These are phyloP conservation scores for Cynoglossus semilaevis DNA, from an alignment of 2,113 vertebrate genomes.

Conservation along the genomic window DNA sequence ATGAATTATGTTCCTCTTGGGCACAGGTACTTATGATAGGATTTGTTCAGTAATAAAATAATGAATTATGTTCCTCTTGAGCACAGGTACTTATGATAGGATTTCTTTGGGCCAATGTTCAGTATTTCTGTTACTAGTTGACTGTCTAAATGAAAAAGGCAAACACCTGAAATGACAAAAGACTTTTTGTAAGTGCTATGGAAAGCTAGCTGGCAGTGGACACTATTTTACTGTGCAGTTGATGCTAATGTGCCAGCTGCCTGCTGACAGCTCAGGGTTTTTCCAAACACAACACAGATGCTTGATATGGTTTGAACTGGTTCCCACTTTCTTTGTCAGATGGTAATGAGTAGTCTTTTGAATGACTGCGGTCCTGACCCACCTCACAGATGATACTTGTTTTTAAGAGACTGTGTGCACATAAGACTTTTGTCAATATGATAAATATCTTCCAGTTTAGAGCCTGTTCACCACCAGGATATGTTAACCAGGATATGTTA, in stretches of 20 bases:
- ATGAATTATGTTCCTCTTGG: too few species aligned
- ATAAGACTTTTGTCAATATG: neutral
- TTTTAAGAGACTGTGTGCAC: slow-evolving; percentile 7
- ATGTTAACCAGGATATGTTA: too few species aligned
- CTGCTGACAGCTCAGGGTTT: slow-evolving; percentile 30
- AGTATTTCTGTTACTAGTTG: too few species aligned
- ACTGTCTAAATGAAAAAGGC: too few species aligned
- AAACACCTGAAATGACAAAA: too few species aligned
- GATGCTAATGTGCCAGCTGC: slow-evolving; percentile 37
- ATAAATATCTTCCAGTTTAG: slow-evolving; percentile 20
- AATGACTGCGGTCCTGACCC: slow-evolving; percentile 8
- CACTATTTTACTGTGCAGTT: slow-evolving; percentile 1
- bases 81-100: too few species aligned
- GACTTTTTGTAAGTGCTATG: too few species aligned
- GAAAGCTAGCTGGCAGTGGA: slow-evolving; percentile 3
- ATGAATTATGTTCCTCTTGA: too few species aligned
- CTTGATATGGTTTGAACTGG: slow-evolving; percentile 14
- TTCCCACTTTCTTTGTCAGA: slow-evolving; percentile 13
- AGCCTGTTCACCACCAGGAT: neutral
- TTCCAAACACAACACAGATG: slow-evolving; percentile 21
- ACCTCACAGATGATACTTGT: slow-evolving; percentile 6
- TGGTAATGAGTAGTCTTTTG: slow-evolving; percentile 19
- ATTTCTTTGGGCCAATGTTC: too few species aligned
- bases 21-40: too few species aligned
- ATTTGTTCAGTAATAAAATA: too few species aligned